phyloP scores from a whole-genome alignment of 2,113 vertebrate genomes.

The Semicossyphus pulcher region DNA sequence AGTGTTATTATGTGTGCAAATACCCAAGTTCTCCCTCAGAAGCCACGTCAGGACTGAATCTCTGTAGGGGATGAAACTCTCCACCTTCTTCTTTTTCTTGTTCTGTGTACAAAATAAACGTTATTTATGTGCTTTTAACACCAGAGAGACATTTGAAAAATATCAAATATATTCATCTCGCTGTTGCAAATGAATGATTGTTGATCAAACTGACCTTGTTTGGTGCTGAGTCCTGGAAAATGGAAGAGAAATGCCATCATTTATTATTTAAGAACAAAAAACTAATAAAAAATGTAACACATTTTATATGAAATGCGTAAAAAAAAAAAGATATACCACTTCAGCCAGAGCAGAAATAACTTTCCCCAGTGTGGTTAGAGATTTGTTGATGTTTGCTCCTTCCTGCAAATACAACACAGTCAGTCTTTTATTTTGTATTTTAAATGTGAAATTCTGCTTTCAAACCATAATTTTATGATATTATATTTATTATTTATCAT shows the following conservation, averaged over 20 bases:
- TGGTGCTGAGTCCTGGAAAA: slow-evolving; percentile 90
- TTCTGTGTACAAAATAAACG: slow-evolving; percentile 72
- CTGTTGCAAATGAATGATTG: not conserved
- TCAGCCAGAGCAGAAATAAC: slow-evolving; percentile 98
- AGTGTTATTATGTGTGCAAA: slow-evolving; percentile 29
- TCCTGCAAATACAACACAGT: slow-evolving; percentile 82
- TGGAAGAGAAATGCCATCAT: slow-evolving; percentile 15
- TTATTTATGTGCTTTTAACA: not conserved
- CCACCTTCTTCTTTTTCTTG: slow-evolving; percentile 99
- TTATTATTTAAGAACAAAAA: slow-evolving; percentile 15
- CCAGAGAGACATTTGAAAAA: not conserved
- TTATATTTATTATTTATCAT: too few relatives aligned
- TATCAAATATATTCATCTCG: rapidly evolving
- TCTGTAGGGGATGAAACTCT: slow-evolving; percentile 94
- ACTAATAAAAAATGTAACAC: not conserved
- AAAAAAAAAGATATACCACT: slow-evolving; percentile 82
- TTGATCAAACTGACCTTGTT: slow-evolving; percentile 88
- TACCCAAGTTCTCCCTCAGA: slow-evolving; percentile 96
- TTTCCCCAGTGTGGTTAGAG: slow-evolving; percentile 95
- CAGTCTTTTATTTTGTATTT: too few relatives aligned
- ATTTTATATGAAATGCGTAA: not conserved
- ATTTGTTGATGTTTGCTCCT: slow-evolving; percentile 99
- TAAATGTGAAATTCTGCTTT: too few relatives aligned
- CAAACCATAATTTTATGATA: too few relatives aligned
- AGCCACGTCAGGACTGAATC: slow-evolving; percentile 98